A percentile compares a stretch with the other conserved stretches of the same genome.
phyloP scores from a whole-genome alignment of 2,113 vertebrate genomes.

The Hemiprocne comata region DNA sequence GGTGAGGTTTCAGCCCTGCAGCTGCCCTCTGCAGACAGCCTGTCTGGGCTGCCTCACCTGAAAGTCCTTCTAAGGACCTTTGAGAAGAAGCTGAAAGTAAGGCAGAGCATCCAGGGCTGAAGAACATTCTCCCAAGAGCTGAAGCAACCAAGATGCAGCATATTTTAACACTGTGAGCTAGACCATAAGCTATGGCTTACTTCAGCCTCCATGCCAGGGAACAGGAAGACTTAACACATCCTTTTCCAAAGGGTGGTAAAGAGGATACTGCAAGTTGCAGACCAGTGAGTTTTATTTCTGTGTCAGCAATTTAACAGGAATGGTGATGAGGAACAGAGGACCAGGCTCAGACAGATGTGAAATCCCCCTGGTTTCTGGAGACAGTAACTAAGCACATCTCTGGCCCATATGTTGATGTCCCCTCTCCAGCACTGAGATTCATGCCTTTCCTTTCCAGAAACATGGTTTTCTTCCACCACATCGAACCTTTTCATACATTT shows the following conservation, averaged over 20 bases:
- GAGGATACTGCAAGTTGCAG: not conserved
- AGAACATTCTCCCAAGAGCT: not conserved
- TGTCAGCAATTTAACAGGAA: not conserved
- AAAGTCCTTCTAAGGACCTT: not conserved
- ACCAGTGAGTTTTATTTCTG: not conserved
- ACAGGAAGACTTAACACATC: not conserved
- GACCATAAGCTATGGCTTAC: not conserved
- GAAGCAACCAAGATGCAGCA: not conserved
- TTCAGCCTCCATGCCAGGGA: too few species aligned
- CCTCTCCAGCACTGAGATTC: not conserved
- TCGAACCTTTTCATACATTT: not conserved
- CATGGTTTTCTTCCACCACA: not conserved
- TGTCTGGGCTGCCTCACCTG: not conserved
- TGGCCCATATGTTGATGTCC: too few species aligned
- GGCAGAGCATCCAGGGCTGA: not conserved
- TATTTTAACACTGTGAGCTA: not conserved
- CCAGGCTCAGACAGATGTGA: not conserved
- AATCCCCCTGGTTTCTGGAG: not conserved
- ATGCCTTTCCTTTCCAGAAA: not conserved
- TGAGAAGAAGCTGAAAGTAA: not conserved
- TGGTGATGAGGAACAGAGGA: not conserved
- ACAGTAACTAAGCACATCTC: not conserved
- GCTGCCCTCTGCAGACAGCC: not conserved
- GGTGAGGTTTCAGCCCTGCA: not conserved
- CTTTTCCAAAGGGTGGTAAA: not conserved